These are phyloP conservation scores for Fopius arisanus DNA, from an alignment of 1,140 invertebrate species.

Conservation along the genomic window DNA sequence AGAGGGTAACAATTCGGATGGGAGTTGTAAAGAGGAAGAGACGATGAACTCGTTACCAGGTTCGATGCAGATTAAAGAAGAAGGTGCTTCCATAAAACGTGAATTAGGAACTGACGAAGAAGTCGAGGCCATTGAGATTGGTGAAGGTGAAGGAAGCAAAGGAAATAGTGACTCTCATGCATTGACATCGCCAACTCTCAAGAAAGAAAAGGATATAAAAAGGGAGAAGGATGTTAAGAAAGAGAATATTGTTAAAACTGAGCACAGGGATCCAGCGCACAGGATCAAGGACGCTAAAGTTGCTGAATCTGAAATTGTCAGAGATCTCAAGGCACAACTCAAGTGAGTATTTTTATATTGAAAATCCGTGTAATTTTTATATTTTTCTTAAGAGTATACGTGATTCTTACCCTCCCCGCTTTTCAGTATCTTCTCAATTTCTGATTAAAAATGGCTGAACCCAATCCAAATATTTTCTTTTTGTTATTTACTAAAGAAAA, in stretches of 20 bases:
- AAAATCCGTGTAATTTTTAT: slow-evolving; percentile 7
- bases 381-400: too few relatives aligned
- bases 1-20: slow-evolving; percentile 71
- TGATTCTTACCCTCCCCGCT: too few relatives aligned
- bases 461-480: neutral
- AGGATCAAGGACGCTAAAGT: slow-evolving; percentile 70
- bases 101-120: slow-evolving; percentile 62
- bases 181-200: slow-evolving; percentile 64
- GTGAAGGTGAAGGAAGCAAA: slow-evolving; percentile 59
- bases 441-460: slow-evolving; percentile 3
- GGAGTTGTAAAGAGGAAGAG: slow-evolving; percentile 70
- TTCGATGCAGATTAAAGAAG: slow-evolving; percentile 62
- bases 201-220: slow-evolving; percentile 70
- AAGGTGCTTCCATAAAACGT: slow-evolving; percentile 59
- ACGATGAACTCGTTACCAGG: slow-evolving; percentile 59
- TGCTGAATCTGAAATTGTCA: slow-evolving; percentile 72
- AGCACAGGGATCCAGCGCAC: slow-evolving; percentile 65
- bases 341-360: slow-evolving; percentile 76
- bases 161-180: slow-evolving; percentile 52
- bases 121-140: slow-evolving; percentile 57
- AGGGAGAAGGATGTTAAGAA: slow-evolving; percentile 72
- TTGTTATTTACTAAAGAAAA: slow-evolving; percentile 73
- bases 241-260: slow-evolving; percentile 65
- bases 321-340: slow-evolving; percentile 89
- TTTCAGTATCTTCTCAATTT: slow-evolving; percentile 5